Conservation (phyloP, 2,113 vertebrate genomes). For the Cyprinodon tularosa region DNA sequence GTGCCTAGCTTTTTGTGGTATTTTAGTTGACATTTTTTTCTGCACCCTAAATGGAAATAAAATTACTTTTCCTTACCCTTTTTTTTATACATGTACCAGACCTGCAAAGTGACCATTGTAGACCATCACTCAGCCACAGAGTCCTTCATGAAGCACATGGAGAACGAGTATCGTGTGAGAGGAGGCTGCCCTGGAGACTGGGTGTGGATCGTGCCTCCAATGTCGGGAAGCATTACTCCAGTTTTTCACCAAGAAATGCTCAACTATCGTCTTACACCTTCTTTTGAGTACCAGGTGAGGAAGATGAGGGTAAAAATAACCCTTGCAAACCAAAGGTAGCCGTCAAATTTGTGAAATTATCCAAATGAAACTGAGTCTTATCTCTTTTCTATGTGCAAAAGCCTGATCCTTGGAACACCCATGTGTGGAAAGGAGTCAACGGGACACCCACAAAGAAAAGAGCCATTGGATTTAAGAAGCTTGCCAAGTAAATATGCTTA, state of each 20-base stretch:
- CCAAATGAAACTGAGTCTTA: slow-evolving; percentile 75
- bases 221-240: slow-evolving; percentile 97
- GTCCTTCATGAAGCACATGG: slow-evolving; percentile 99
- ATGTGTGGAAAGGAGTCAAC: slow-evolving; percentile 94
- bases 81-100: slow-evolving; percentile 67
- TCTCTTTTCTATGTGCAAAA: slow-evolving; percentile 56
- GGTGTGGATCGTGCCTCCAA: slow-evolving; percentile 98
- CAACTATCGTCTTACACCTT: slow-evolving; percentile 95
- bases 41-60: not conserved
- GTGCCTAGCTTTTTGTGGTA: not conserved
- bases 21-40: not conserved
- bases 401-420: slow-evolving; percentile 94
- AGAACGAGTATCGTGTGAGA: slow-evolving; percentile 92
- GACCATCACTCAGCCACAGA: slow-evolving; percentile 98
- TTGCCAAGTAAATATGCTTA: slow-evolving; percentile 90
- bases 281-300: slow-evolving; percentile 96
- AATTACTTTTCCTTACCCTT: not conserved
- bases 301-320: not conserved
- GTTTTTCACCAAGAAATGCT: slow-evolving; percentile 99
- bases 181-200: slow-evolving; percentile 96
- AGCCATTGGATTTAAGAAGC: slow-evolving; percentile 97
- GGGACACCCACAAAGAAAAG: slow-evolving; percentile 97
- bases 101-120: slow-evolving; percentile 96
- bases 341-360: not conserved
- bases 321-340: not conserved